These are phyloP conservation scores for Linnaemya tessellans DNA, from an alignment of 2,888 invertebrate species.

Conservation along the genomic window DNA sequence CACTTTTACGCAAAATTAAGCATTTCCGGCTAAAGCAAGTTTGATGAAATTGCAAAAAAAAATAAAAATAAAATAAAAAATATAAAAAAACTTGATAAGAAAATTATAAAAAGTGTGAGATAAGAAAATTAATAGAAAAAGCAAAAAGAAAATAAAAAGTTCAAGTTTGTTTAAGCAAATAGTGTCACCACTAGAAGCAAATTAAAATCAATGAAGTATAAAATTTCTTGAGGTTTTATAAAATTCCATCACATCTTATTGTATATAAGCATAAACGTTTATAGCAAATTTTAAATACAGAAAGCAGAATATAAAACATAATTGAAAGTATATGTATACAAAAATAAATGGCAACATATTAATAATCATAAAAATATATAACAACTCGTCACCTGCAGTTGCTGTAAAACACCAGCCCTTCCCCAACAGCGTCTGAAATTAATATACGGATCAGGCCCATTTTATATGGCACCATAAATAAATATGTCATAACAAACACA, in stretches of 20 bases:
- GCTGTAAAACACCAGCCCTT: background rate
- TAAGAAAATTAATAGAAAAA: background rate
- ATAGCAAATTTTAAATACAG: background rate
- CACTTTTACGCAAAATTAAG: constrained; percentile 72
- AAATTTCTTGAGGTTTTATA: constrained; percentile 21
- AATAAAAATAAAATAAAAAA: too few species aligned
- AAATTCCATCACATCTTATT: background rate
- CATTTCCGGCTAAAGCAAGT: constrained; percentile 58
- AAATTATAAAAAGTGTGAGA: constrained; percentile 8
- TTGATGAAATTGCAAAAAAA: too few species aligned
- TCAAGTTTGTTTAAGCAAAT: constrained; percentile 9
- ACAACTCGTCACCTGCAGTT: constrained; percentile 8
- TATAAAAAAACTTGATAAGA: constrained; percentile 13
- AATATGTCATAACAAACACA: background rate
- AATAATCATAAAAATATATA: constrained; percentile 12
- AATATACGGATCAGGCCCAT: background rate
- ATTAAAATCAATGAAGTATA: constrained; percentile 47
- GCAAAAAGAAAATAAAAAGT: constrained; percentile 2
- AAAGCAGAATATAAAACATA: background rate
- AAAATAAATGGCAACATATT: constrained; percentile 29
- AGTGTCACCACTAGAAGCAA: constrained; percentile 32
- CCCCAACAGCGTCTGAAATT: background rate
- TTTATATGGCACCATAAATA: constrained; percentile 22
- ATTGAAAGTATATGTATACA: background rate
- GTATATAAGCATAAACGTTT: background rate